Base-by-base conservation (phyloP, 2,113 vertebrate species). In the Probosciger aterrimus region DNA sequence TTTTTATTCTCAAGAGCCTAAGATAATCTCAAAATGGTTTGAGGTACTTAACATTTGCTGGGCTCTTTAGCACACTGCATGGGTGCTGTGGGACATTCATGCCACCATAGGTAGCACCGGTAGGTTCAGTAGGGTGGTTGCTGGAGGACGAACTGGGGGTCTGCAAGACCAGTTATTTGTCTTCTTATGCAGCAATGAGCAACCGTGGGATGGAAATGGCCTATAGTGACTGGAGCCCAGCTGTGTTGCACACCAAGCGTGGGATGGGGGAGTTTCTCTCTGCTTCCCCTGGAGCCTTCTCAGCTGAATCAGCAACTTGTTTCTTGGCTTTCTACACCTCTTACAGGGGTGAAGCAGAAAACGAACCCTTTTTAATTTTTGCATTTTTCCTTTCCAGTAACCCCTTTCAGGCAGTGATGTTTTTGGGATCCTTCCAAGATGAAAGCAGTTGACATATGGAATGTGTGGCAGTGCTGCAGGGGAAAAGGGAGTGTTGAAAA, bases 221-320 rank as follows among this genome's bases (percentile, higher is more conserved):
- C 5, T 63, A 35, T 1, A 8, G 59, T 53, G 59, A 14, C 33
- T 10, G 22, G 33, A 52, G 30, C 18, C 13, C 1, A 2, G 33
- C 24, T 33, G 11, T 27, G 49, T 11, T 43, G 14, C 81, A 39
- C 59, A 35, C 81, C 69, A 57, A 49, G 49, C 0, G 0, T 30
- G 46, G 28, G 39, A 12, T 9, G 6, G 3, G 18, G 12, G 31
- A 30, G 53, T 37, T 88, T 37, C 75, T 65, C 1, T 0, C 1
- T 4, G 0, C 39, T 81, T 71, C 35, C 25, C 20, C 20, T 1
- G 3, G 27, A 91, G 18, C 20, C 15, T 55, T 73, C 89, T 60
- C 13, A 92, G 85, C 88, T 80, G 75, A 95, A 75, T 83, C 91
- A 88, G 82, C 70, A 86, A 39, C 41, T 90, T n/a, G 17, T 44